A percentile compares a stretch with the other conserved stretches of the same genome.
These are phyloP conservation scores for Drosophila pseudotalamancana DNA, from an alignment of 2,888 invertebrate genomes.

Conservation along the genomic window DNA sequence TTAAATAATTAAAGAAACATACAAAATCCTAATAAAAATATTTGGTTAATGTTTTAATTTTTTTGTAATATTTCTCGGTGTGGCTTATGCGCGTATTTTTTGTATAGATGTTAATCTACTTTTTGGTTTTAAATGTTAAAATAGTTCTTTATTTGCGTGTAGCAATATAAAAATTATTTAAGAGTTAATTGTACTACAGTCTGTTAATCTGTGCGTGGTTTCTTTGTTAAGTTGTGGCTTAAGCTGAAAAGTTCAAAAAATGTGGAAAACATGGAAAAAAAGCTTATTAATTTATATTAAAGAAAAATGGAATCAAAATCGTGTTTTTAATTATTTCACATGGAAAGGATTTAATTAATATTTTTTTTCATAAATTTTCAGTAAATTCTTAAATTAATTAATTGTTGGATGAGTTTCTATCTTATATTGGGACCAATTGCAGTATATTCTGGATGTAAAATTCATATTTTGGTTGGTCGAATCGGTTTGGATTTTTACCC, in stretches of 20 bases:
- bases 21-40: slow-evolving; percentile 1
- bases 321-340: background rate
- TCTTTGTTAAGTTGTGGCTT: slow-evolving; percentile 80
- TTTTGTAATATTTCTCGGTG: slow-evolving; percentile 44
- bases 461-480: too few species aligned
- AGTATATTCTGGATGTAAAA: too few species aligned
- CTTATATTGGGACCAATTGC: too few species aligned
- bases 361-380: too few species aligned
- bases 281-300: slow-evolving; percentile 78
- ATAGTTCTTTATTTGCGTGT: slow-evolving; percentile 26
- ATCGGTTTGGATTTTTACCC: too few species aligned
- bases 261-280: slow-evolving; percentile 64
- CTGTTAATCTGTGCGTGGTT: slow-evolving; percentile 75
- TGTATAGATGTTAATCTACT: slow-evolving; percentile 35
- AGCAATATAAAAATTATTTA: slow-evolving; percentile 20
- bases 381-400: too few species aligned
- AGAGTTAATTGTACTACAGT: slow-evolving; percentile 46
- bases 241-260: slow-evolving; percentile 79
- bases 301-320: slow-evolving; percentile 34
- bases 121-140: slow-evolving; percentile 55
- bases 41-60: background rate
- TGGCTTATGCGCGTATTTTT: slow-evolving; percentile 55
- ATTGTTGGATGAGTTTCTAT: too few species aligned
- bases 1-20: slow-evolving; percentile 13
- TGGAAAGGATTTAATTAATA: too few species aligned